Percentiles rank a stretch among this genome's conserved stretches.
Conservation (phyloP, 2,888 invertebrate genomes). For the Entomobrya multifasciata region DNA sequence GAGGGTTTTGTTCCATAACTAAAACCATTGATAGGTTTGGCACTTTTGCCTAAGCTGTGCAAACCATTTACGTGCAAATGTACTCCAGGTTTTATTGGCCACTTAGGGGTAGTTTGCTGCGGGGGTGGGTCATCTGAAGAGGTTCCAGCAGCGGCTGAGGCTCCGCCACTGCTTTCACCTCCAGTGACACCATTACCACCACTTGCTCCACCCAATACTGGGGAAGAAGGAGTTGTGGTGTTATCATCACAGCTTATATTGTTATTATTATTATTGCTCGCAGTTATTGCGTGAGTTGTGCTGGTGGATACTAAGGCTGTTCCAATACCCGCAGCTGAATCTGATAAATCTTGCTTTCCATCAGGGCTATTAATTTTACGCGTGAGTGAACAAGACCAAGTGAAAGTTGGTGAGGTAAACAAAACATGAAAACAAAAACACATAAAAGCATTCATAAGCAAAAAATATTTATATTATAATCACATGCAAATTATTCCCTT, state of each 20-base stretch:
- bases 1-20: slow-evolving; percentile 79
- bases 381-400: slow-evolving; percentile 21
- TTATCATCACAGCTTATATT: slow-evolving; percentile 54
- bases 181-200: background rate
- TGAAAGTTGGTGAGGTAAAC: slow-evolving; percentile 61
- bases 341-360: slow-evolving; percentile 77
- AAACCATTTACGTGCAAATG: slow-evolving; percentile 93
- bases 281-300: slow-evolving; percentile 63
- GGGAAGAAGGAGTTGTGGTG: slow-evolving; percentile 32
- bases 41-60: slow-evolving; percentile 84
- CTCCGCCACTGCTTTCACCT: slow-evolving; percentile 27
- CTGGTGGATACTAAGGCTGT: slow-evolving; percentile 61
- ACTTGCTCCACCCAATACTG: slow-evolving; percentile 24
- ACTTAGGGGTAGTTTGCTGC: slow-evolving; percentile 83
- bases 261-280: slow-evolving; percentile 59
- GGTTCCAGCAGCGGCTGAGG: slow-evolving; percentile 5
- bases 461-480: slow-evolving; percentile 26
- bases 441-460: slow-evolving; percentile 54
- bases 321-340: slow-evolving; percentile 69
- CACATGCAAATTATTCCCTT: slow-evolving; percentile 30
- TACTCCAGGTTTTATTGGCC: slow-evolving; percentile 94
- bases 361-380: slow-evolving; percentile 73
- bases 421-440: slow-evolving; percentile 71
- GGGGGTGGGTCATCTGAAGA: slow-evolving; percentile 58
- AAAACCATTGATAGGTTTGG: slow-evolving; percentile 79